Evolutionary conservation across 2,888 invertebrate species (phyloP).

Genomic region (Bibio marci): DNA sequence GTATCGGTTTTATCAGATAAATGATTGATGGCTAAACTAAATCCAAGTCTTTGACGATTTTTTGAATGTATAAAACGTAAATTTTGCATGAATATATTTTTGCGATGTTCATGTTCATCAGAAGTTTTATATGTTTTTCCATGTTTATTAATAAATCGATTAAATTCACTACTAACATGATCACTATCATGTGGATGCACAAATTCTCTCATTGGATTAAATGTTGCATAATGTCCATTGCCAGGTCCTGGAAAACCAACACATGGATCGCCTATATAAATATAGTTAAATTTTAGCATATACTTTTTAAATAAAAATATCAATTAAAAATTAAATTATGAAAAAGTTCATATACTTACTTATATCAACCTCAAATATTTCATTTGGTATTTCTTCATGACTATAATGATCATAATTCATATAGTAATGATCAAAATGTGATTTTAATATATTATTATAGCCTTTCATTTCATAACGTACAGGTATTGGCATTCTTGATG

Average conservation of each 20-base stretch:
- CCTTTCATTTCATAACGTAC: slow-evolving; percentile 87
- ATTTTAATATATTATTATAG: slow-evolving; percentile 79
- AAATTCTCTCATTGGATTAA: slow-evolving; percentile 90
- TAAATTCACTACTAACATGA: slow-evolving; percentile 61
- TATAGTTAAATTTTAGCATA: slow-evolving; percentile 12
- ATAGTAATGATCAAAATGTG: slow-evolving; percentile 91
- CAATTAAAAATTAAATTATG: slow-evolving; percentile 1
- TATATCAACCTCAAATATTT: slow-evolving; percentile 46
- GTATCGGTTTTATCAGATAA: slow-evolving; percentile 64
- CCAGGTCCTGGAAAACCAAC: slow-evolving; percentile 78
- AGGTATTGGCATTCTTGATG: slow-evolving; percentile 42
- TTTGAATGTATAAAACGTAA: slow-evolving; percentile 63
- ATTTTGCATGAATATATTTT: slow-evolving; percentile 74
- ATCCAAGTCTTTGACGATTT: slow-evolving; percentile 60
- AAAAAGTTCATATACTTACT: slow-evolving; percentile 29
- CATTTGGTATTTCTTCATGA: slow-evolving; percentile 46
- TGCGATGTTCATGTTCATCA: slow-evolving; percentile 49
- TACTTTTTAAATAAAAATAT: neutral
- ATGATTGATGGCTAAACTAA: slow-evolving; percentile 66
- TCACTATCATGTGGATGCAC: slow-evolving; percentile 48
- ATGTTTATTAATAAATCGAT: slow-evolving; percentile 52
- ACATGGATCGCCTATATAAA: slow-evolving; percentile 41
- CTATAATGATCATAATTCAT: slow-evolving; percentile 56
- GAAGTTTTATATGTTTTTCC: slow-evolving; percentile 44
- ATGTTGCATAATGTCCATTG: slow-evolving; percentile 53